Conservation (phyloP, 2,888 invertebrate genomes). For the Drosophila meridionalis region DNA sequence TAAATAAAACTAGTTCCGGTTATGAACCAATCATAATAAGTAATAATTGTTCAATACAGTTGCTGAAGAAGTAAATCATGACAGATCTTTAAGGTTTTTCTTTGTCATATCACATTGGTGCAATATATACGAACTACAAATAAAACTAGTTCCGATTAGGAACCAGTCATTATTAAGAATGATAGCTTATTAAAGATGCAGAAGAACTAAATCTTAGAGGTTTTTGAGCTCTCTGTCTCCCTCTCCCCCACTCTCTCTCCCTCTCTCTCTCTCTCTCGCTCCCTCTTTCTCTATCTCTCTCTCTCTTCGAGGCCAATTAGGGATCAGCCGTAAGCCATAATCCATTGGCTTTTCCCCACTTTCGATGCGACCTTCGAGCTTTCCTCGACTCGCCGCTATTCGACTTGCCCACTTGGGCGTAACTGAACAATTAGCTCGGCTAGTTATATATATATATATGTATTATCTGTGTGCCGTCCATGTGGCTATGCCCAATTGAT, state of each 20-base stretch:
- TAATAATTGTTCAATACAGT: background rate
- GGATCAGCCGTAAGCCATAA: constrained; percentile 2
- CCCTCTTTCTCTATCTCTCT: background rate
- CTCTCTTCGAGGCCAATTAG: constrained; percentile 3
- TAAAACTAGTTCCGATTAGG: background rate
- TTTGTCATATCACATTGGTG: no score
- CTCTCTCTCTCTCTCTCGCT: background rate
- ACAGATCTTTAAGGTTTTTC: background rate
- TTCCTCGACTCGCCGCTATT: constrained; percentile 25
- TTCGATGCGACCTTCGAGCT: constrained; percentile 37
- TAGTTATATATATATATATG: constrained; percentile 4
- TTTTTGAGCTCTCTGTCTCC: background rate
- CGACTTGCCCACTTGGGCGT: constrained; percentile 52
- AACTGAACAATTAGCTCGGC: constrained; percentile 39
- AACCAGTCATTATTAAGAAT: background rate
- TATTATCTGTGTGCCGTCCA: background rate
- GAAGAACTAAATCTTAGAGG: no score
- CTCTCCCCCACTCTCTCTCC: background rate
- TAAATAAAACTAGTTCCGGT: background rate
- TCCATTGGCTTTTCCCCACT: constrained; percentile 14
- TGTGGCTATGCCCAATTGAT: constrained; percentile 35
- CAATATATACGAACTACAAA: no score
- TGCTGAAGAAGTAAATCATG: background rate
- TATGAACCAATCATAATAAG: background rate
- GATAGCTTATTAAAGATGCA: no score